A percentile compares a stretch with the other conserved stretches of the same genome.
Evolutionary conservation across 2,888 invertebrate genomes (phyloP).

Genomic region (Monoplex corrugatus): DNA sequence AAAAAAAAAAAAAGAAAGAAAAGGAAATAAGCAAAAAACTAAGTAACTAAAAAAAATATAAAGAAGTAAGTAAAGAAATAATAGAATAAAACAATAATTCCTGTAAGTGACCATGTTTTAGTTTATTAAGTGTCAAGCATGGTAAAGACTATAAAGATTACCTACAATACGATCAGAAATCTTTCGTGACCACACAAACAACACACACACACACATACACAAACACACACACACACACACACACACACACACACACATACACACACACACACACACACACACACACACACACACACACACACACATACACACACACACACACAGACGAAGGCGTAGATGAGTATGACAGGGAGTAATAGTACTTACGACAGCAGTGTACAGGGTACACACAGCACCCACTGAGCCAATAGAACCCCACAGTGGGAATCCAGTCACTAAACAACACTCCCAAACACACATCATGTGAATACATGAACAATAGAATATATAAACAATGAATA

Average conservation of each 20-base stretch:
- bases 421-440: conserved; percentile 91
- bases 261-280: neutral
- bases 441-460: no score
- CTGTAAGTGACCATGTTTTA: no score
- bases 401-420: conserved; percentile 90
- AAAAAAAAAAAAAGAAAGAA: no score
- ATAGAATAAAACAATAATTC: no score
- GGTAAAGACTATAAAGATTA: no score
- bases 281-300: neutral
- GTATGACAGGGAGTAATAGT: no score
- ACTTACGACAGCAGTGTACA: conserved; percentile 93
- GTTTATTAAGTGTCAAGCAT: no score
- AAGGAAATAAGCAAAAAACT: no score
- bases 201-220: neutral
- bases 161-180: no score
- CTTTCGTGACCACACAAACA: no score
- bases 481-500: no score
- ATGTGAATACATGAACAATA: neutral
- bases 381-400: conserved; percentile 93
- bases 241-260: neutral
- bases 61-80: neutral
- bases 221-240: neutral
- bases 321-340: neutral
- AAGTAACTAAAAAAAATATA: no score
- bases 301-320: neutral